Percentiles rank a stretch among this genome's conserved stretches.
Evolutionary conservation across 2,888 invertebrate genomes (phyloP).

Genomic region (Tryphoninae sp.): DNA sequence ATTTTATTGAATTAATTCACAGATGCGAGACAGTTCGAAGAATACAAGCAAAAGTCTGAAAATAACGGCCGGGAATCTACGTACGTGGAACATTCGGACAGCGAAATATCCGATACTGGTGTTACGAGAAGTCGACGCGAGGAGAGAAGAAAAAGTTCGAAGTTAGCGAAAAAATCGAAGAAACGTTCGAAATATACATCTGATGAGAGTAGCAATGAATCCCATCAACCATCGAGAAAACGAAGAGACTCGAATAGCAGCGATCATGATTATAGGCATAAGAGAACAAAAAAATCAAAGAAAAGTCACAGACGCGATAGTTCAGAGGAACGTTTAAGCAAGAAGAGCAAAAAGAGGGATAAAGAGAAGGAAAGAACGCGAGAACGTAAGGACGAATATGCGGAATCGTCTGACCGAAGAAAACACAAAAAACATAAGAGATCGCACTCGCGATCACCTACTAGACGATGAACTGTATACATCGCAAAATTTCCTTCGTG

Average conservation of each 20-base stretch:
- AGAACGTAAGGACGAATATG: slow-evolving; percentile 80
- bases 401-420: slow-evolving; percentile 82
- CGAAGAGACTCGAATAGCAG: slow-evolving; percentile 68
- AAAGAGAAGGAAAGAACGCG: slow-evolving; percentile 84
- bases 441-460: slow-evolving; percentile 66
- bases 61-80: slow-evolving; percentile 58
- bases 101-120: slow-evolving; percentile 57
- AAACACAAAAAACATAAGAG: slow-evolving; percentile 79
- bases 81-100: slow-evolving; percentile 64
- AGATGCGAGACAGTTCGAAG: slow-evolving; percentile 89
- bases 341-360: slow-evolving; percentile 84
- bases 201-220: slow-evolving; percentile 66
- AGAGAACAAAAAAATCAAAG: slow-evolving; percentile 79
- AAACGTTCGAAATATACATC: slow-evolving; percentile 67
- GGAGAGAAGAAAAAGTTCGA: slow-evolving; percentile 64
- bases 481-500: slow-evolving; percentile 17
- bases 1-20: slow-evolving; percentile 72
- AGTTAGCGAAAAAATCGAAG: slow-evolving; percentile 64
- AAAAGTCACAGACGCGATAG: slow-evolving; percentile 78
- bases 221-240: slow-evolving; percentile 68
- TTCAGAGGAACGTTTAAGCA: slow-evolving; percentile 80
- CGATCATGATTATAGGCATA: slow-evolving; percentile 68
- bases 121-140: slow-evolving; percentile 71
- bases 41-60: slow-evolving; percentile 83
- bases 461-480: slow-evolving; percentile 68